Conservation (phyloP, 2,888 invertebrate genomes). For the Limnephilus auricula region DNA sequence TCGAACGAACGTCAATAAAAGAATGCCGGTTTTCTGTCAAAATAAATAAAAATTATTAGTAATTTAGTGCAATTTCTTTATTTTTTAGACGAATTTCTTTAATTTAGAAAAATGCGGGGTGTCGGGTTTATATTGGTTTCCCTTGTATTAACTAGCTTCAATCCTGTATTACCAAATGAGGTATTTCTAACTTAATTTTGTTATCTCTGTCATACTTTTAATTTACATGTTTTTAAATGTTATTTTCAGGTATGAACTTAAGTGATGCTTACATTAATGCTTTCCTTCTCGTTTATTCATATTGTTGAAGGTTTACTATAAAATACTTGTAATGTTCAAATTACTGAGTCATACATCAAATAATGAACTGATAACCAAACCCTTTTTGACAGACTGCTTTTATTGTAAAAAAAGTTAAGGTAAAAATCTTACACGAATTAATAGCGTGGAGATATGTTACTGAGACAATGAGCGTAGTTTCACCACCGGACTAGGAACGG, state of each 20-base stretch:
- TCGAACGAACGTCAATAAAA: not conserved
- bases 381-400: not conserved
- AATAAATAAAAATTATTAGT: not conserved
- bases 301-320: not conserved
- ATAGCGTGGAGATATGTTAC: no score
- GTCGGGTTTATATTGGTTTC: not conserved
- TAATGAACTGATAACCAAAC: not conserved
- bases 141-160: not conserved
- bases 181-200: slow-evolving; percentile 10
- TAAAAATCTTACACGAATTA: no score
- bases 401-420: no score
- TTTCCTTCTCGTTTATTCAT: not conserved
- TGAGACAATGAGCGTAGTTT: no score
- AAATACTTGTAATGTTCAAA: not conserved
- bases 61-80: not conserved
- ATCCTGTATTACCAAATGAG: slow-evolving; percentile 37
- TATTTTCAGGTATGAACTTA: not conserved
- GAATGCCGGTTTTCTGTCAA: slow-evolving; percentile 27
- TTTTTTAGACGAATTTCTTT: not conserved
- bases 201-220: not conserved
- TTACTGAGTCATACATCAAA: not conserved
- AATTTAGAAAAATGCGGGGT: not conserved
- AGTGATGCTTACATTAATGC: not conserved
- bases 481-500: no score
- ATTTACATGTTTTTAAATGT: not conserved